Percentiles rank a stretch among this genome's conserved stretches.
phyloP scores from a whole-genome alignment of 2,797 vertebrate genomes.

The Cryptoprocta ferox region DNA sequence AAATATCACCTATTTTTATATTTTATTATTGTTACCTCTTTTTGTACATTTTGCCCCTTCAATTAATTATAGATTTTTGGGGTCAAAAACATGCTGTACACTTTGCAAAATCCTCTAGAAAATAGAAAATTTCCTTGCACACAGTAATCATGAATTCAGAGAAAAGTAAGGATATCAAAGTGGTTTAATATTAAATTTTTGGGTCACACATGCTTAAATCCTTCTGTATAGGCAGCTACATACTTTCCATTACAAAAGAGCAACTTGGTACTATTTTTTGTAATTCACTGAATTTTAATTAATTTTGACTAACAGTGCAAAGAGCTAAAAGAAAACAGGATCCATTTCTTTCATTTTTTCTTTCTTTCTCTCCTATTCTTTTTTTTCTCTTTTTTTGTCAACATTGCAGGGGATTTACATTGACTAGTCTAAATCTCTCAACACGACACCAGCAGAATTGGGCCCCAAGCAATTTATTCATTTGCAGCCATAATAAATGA shows the following conservation, averaged over 20 bases:
- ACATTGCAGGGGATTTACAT: constrained; percentile 68
- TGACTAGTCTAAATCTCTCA: constrained; percentile 48
- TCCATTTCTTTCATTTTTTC: neutral
- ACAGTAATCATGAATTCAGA: neutral
- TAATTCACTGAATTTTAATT: constrained; percentile 70
- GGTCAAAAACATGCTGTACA: neutral
- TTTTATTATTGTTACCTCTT: neutral
- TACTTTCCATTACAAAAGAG: neutral
- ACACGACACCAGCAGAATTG: constrained; percentile 64
- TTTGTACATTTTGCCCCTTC: neutral
- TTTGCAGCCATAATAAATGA: constrained; percentile 77
- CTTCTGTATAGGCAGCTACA: neutral
- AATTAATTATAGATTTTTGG: neutral
- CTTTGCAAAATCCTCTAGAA: neutral
- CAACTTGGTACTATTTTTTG: constrained; percentile 28
- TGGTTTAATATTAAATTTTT: neutral
- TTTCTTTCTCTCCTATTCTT: neutral
- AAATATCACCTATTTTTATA: neutral
- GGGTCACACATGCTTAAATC: neutral
- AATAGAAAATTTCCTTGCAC: neutral
- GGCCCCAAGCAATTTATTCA: constrained; percentile 73
- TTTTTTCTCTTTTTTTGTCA: neutral
- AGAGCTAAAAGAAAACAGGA: constrained; percentile 60
- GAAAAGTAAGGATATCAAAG: neutral
- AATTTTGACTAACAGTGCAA: constrained; percentile 74